Evolutionary conservation across 2,888 invertebrate species (phyloP).

Genomic region (Stenurella melanura): DNA sequence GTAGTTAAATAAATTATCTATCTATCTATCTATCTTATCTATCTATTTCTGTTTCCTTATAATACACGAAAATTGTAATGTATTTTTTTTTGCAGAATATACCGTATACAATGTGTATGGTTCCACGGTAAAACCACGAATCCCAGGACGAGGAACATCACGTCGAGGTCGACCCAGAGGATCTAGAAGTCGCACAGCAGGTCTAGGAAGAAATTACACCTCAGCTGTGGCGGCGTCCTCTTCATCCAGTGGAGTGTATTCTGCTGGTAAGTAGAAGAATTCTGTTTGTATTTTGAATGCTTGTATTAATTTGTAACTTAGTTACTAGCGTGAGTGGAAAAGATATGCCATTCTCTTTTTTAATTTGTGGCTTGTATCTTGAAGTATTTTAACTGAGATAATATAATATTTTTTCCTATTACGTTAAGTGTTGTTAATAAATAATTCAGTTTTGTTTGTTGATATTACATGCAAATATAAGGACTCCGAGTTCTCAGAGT

Average conservation of each 20-base stretch:
- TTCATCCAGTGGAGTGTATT: constrained; percentile 48
- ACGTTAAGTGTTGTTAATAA: neutral
- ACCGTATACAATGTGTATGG: constrained; percentile 70
- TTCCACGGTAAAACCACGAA: constrained; percentile 72
- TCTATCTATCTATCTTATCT: too few relatives aligned
- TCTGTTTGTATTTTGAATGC: neutral
- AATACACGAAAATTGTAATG: too few relatives aligned
- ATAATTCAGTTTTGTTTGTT: constrained; percentile 16
- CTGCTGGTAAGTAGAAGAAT: constrained; percentile 51
- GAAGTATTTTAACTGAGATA: neutral
- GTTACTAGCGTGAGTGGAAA: neutral
- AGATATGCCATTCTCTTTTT: neutral
- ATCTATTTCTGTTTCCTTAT: too few relatives aligned
- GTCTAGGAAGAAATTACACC: constrained; percentile 66
- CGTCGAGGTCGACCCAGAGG: constrained; percentile 86
- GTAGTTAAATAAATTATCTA: too few relatives aligned
- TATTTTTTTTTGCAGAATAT: constrained; percentile 64
- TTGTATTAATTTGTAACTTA: too few relatives aligned
- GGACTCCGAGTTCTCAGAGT: constrained; percentile 31
- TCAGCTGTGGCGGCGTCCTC: constrained; percentile 40
- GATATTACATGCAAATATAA: constrained; percentile 21
- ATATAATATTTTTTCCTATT: constrained; percentile 1
- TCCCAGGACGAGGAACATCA: constrained; percentile 76
- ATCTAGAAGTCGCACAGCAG: constrained; percentile 74
- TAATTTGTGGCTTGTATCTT: neutral